These are phyloP conservation scores for Orchesellides sinensis DNA, from an alignment of 2,888 invertebrate genomes.

Conservation along the genomic window DNA sequence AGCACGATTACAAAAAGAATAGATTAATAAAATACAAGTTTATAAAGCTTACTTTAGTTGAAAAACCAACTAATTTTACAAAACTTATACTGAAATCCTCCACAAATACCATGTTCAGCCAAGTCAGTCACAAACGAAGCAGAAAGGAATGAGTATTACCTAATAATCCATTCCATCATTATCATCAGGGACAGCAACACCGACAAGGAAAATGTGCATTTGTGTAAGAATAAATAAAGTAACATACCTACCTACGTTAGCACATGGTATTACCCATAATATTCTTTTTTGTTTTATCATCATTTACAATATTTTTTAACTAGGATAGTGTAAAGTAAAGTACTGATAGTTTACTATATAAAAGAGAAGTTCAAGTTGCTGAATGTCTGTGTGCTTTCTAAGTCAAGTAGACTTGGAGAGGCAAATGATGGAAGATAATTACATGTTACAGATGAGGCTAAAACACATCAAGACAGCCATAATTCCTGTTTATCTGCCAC, in stretches of 20 bases:
- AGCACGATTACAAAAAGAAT: background rate
- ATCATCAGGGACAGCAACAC: constrained; percentile 38
- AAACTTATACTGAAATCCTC: constrained; percentile 11
- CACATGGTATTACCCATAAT: background rate
- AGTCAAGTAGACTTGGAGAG: constrained; percentile 48
- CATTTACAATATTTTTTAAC: constrained; percentile 19
- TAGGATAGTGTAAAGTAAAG: background rate
- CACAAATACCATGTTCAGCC: background rate
- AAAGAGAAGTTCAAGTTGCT: constrained; percentile 15
- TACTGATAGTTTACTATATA: constrained; percentile 21
- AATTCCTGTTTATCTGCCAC: constrained; percentile 61
- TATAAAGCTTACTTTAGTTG: constrained; percentile 30
- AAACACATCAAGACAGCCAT: constrained; percentile 71
- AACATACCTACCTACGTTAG: background rate
- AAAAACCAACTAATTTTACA: constrained; percentile 31
- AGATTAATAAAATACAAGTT: constrained; percentile 17
- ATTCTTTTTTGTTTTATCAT: constrained; percentile 12
- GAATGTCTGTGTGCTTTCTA: constrained; percentile 7
- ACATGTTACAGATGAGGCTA: constrained; percentile 69
- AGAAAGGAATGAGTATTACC: constrained; percentile 42
- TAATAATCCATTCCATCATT: constrained; percentile 46
- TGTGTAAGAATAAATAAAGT: constrained; percentile 11
- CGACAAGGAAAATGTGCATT: constrained; percentile 19
- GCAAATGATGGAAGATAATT: constrained; percentile 71
- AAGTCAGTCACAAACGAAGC: constrained; percentile 37